Evolutionary conservation across 1,140 invertebrate species (phyloP).

Genomic region (Drosophila repleta): DNA sequence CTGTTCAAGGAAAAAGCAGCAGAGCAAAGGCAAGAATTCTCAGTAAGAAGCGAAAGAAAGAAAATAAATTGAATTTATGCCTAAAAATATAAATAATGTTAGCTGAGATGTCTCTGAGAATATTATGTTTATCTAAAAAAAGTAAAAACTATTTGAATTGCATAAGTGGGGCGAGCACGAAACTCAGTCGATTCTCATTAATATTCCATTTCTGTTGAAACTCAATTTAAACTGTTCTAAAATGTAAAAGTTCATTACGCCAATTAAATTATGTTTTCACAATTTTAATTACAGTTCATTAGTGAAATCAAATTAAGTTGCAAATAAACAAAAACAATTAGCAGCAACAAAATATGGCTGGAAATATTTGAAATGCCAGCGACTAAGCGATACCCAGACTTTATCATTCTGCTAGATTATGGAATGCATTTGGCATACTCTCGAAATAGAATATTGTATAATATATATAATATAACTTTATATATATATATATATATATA

Average conservation of each 20-base stretch:
- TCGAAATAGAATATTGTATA: too few relatives aligned
- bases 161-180: neutral
- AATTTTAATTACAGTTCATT: slow-evolving; percentile 7
- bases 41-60: neutral
- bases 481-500: too few relatives aligned
- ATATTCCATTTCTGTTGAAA: neutral
- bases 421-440: too few relatives aligned
- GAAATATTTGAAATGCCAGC: neutral
- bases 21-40: neutral
- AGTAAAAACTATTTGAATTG: too few relatives aligned
- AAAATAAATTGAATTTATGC: slow-evolving; percentile 1
- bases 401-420: too few relatives aligned
- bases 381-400: neutral
- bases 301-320: slow-evolving; percentile 1
- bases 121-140: neutral
- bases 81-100: neutral
- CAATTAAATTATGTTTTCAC: slow-evolving; percentile 3
- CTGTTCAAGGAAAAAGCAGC: slow-evolving; percentile 24
- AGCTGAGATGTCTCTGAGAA: neutral
- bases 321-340: slow-evolving; percentile 2
- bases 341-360: neutral
- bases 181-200: neutral
- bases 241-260: neutral
- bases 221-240: slow-evolving; percentile 2
- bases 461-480: too few relatives aligned